These are phyloP conservation scores for Ceraclea dissimilis DNA, from an alignment of 2,888 invertebrate genomes.

Conservation along the genomic window DNA sequence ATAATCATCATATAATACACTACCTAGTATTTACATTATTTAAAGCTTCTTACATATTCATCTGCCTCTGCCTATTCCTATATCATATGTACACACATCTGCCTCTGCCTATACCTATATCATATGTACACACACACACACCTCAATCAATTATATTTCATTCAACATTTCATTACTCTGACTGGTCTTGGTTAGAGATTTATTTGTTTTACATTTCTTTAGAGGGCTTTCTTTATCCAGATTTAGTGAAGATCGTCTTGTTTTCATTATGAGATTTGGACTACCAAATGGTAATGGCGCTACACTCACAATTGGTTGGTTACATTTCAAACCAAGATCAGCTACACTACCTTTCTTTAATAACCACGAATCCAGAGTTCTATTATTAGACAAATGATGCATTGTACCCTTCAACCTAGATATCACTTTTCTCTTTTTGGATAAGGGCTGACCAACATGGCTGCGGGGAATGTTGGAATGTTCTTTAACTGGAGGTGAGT, in stretches of 20 bases:
- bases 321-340: conserved; percentile 10
- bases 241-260: conserved; percentile 29
- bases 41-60: too few species aligned
- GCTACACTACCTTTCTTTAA: conserved; percentile 1
- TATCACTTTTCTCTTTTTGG: conserved; percentile 20
- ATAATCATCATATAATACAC: too few species aligned
- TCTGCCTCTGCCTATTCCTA: too few species aligned
- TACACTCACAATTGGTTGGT: conserved; percentile 23
- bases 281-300: conserved; percentile 28
- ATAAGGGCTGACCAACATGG: conserved; percentile 9
- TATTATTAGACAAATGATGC: conserved; percentile 18
- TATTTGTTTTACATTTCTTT: conserved; percentile 17
- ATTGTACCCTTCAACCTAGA: conserved; percentile 14
- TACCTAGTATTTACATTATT: too few species aligned
- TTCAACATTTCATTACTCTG: conserved; percentile 23
- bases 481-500: not conserved
- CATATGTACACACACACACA: too few species aligned
- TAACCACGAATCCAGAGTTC: conserved; percentile 23
- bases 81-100: too few species aligned
- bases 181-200: conserved; percentile 18
- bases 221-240: conserved; percentile 18
- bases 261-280: conserved; percentile 30
- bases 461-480: not conserved
- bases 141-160: conserved; percentile 19
- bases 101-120: too few species aligned